These are phyloP conservation scores for Chrysolina americana DNA, from an alignment of 2,888 invertebrate genomes.

Conservation along the genomic window DNA sequence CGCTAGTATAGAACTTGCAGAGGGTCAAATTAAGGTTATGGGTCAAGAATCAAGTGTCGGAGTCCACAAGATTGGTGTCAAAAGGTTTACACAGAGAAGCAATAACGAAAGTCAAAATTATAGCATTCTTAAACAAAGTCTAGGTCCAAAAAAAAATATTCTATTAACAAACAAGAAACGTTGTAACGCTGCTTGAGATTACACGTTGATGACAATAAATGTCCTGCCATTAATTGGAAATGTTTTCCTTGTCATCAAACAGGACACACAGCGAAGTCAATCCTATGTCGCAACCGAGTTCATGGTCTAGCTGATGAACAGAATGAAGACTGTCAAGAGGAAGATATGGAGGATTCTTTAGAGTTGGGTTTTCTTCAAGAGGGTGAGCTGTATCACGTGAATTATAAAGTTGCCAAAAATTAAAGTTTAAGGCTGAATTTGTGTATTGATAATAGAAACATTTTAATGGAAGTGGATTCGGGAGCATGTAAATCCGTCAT, in stretches of 20 bases:
- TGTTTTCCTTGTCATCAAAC: background rate
- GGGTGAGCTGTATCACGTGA: background rate
- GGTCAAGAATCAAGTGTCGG: background rate
- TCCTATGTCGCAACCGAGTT: background rate
- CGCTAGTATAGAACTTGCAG: background rate
- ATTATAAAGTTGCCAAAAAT: background rate
- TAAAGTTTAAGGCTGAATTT: background rate
- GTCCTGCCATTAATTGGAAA: background rate
- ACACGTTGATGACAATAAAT: background rate
- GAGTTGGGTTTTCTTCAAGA: background rate
- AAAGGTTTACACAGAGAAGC: background rate
- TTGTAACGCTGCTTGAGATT: background rate
- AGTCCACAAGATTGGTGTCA: background rate
- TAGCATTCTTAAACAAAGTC: background rate
- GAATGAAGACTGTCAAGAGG: background rate
- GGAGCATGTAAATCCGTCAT: background rate
- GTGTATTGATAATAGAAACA: background rate
- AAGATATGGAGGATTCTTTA: background rate
- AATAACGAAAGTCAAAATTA: background rate
- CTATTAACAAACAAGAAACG: background rate
- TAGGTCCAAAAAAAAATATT: background rate
- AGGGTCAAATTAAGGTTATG: background rate
- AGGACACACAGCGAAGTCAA: background rate
- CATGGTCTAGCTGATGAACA: background rate
- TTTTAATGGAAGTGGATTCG: background rate